A percentile compares a stretch with the other conserved stretches of the same genome.
Evolutionary conservation across 37 sponge, comb jelly and placozoan species (phyloP).

Genomic region (Eunapius fragilis): DNA sequence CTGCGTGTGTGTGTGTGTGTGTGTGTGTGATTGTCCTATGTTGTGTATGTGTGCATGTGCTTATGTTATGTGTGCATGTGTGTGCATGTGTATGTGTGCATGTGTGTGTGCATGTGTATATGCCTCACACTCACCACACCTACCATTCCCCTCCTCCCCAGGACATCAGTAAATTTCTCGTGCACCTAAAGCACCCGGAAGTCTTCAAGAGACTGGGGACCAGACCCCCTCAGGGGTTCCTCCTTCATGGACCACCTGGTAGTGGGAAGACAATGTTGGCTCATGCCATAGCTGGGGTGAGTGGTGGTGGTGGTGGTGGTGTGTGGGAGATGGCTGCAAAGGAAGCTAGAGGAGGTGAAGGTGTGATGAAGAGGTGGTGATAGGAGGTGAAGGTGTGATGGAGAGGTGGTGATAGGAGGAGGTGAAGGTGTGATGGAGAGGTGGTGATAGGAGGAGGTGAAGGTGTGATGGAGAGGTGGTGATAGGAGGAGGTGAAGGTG

Average conservation of each 20-base stretch:
- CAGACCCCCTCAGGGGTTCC: constrained; percentile 84
- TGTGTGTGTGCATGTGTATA: no score
- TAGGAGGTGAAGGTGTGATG: neutral
- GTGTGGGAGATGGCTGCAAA: neutral
- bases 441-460: neutral
- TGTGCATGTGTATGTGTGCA: no score
- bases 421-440: neutral
- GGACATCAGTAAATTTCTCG: constrained; percentile 79
- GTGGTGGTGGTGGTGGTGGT: no score
- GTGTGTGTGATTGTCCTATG: no score
- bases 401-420: no score
- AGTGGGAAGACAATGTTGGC: constrained; percentile 98
- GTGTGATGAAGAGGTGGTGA: neutral
- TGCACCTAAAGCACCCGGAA: constrained; percentile 88
- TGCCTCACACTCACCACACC: neutral
- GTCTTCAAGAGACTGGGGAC: constrained; percentile 82
- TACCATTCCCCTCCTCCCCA: neutral
- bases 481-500: neutral
- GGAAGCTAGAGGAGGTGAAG: no score
- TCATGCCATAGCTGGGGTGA: constrained; percentile 94
- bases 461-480: neutral
- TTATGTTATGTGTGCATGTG: no score
- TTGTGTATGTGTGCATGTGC: no score
- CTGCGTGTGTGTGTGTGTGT: no score
- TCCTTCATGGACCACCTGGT: constrained; percentile 98